Base-by-base conservation (phyloP, 37 sponge, comb jelly and placozoan genomes). In the Cliona cf. orientalis region DNA sequence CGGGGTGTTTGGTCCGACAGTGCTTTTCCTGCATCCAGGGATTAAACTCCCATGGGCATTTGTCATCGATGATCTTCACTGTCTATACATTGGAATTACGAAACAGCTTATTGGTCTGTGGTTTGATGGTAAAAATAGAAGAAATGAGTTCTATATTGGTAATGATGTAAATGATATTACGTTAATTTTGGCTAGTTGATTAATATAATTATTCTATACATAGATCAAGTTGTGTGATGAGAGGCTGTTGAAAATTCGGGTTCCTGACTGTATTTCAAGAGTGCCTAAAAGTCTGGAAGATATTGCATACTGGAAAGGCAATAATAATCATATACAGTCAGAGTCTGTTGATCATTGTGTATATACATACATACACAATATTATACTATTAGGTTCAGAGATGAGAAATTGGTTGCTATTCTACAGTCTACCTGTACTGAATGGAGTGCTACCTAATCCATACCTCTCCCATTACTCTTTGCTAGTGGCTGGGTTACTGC, bases 131-230 rank as follows among this genome's bases (percentile, higher is more conserved):
- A n/a, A n/a, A n/a, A n/a, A n/a, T n/a, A n/a, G n/a, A n/a, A n/a
- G n/a, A n/a, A n/a, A n/a, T n/a, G n/a, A n/a, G n/a, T n/a, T 42
- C 42, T 42, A 25, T 71, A 42, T 71, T 42, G 44, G 44, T 40
- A 28, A 40, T 28, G 28, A 59, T n/a, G n/a, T n/a, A n/a, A n/a
- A n/a, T n/a, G n/a, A n/a, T n/a, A n/a, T n/a, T n/a, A n/a, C n/a
- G n/a, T n/a, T n/a, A n/a, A n/a, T n/a, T n/a, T n/a, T n/a, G n/a
- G n/a, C n/a, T n/a, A n/a, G n/a, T n/a, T n/a, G n/a, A n/a, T n/a
- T n/a, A n/a, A n/a, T n/a, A n/a, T n/a, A n/a, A n/a, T n/a, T n/a
- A n/a, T 49, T 49, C 14, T 14, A 14, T 49, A 19, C 14, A 49
- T 19, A 49, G 53, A 9, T 49, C 14, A 49, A 14, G 14, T 9